Base-by-base conservation (phyloP, 2,888 invertebrate species). In the Tenthredo mesomela region DNA sequence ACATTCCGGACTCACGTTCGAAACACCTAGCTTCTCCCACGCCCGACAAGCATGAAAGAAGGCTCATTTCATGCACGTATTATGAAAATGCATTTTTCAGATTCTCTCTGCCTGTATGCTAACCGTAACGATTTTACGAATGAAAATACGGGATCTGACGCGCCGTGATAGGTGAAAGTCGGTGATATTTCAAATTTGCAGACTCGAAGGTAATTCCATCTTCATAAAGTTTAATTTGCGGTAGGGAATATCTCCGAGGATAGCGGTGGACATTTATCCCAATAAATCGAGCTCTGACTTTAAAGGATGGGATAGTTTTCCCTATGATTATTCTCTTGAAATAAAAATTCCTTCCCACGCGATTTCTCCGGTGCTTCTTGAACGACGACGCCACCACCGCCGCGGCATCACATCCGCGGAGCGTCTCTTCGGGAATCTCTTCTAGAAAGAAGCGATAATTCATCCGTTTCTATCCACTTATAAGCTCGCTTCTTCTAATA, bases 391-490 rank as follows among this genome's bases (percentile, higher is more conserved):
- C 10, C 37, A 2, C 61, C 12, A 37, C 40, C 40, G 29, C 37
- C 70, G 29, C 78, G 61, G 25, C 12, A 21, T 25, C 40, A 29
- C 29, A 37, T 78, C 21, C n/a, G 40, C 37, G 78, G 37, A 40
- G 10, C 58, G 12, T 80, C 40, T 82, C 82, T 70, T 82, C 82
- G 47, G 47, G 25, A 47, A 67, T 82, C 67, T 82, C 67, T 43
- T 47, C 65, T 43, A 29, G 82, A 70, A 70, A 82, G 82, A 70
- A 82, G 33, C 43, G 67, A 82, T 82, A 82, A 82, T 33, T 82
- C 67, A 82, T 25, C 82, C 15, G 21, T 67, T 82, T 65, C 65
- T 70, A 82, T 82, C 82, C 82, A 82, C 82, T 67, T 82, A 82
- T 82, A 82, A 82, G 37, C 47, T 47, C 43, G 67, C 47, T 65